phyloP scores from a whole-genome alignment of 2,888 invertebrate species.

The Ashinkailepas kermadecensis region DNA sequence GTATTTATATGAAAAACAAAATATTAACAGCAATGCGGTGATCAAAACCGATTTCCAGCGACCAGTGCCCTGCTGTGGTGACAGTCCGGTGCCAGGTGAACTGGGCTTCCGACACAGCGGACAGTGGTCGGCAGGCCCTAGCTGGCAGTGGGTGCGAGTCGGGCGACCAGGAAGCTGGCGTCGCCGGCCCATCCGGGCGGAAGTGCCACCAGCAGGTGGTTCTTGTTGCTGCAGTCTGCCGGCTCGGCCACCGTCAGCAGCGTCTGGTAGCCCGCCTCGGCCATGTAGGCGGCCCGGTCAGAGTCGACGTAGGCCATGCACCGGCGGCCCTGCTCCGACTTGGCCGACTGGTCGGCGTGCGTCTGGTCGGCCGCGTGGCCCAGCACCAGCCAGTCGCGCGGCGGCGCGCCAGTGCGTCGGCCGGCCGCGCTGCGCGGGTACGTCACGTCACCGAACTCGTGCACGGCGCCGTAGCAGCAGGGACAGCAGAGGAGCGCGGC shows the following conservation, averaged over 20 bases:
- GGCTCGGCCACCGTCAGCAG: conserved; percentile 69
- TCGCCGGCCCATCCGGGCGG: conserved; percentile 36
- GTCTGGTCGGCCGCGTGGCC: conserved; percentile 91
- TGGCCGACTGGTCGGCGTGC: conserved; percentile 57
- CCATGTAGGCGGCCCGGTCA: conserved; percentile 67
- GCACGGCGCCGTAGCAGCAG: conserved; percentile 87
- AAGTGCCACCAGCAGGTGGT: conserved; percentile 70
- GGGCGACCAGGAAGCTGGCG: background rate
- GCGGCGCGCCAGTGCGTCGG: conserved; percentile 34
- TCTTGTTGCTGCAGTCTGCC: conserved; percentile 79
- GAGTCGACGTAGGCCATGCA: conserved; percentile 87
- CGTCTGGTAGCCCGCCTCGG: conserved; percentile 66
- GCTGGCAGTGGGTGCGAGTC: background rate
- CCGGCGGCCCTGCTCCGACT: conserved; percentile 64
- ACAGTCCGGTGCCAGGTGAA: no score
- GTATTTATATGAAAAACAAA: no score
- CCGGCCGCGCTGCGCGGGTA: conserved; percentile 66
- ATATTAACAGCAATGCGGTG: no score
- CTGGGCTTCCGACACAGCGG: no score
- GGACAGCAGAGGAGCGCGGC: conserved; percentile 86
- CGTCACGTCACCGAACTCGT: conserved; percentile 65
- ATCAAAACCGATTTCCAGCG: no score
- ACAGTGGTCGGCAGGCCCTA: no score
- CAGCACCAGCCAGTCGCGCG: conserved; percentile 63
- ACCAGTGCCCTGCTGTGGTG: no score